Conservation (phyloP, 2,888 invertebrate species). For the Amblyjoppa proteus region DNA sequence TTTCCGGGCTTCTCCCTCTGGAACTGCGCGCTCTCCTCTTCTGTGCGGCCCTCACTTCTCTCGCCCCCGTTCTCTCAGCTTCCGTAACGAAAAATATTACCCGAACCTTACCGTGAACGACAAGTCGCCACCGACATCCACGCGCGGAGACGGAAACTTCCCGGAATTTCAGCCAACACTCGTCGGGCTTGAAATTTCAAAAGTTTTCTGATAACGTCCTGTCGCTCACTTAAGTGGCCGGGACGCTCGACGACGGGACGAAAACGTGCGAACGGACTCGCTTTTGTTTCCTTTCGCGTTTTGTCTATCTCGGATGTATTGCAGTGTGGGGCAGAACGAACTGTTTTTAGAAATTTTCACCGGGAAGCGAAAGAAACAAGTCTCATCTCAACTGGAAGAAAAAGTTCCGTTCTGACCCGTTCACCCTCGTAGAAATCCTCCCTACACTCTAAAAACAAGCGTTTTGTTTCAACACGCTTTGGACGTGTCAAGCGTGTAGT, state of each 20-base stretch:
- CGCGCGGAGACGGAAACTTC: background rate
- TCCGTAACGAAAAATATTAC: background rate
- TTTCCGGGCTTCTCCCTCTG: background rate
- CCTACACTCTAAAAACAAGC: too few species aligned
- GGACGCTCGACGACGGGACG: constrained; percentile 44
- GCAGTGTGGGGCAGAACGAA: too few species aligned
- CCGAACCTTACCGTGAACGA: background rate
- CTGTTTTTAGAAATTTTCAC: too few species aligned
- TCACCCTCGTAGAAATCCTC: constrained; percentile 34
- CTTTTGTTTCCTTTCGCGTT: constrained; percentile 55
- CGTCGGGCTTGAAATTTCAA: constrained; percentile 77
- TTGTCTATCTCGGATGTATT: background rate
- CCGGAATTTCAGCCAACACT: constrained; percentile 52
- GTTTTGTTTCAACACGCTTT: too few species aligned
- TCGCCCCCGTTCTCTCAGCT: background rate
- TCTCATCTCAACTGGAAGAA: too few species aligned
- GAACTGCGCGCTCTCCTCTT: constrained; percentile 4
- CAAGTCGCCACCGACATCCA: background rate
- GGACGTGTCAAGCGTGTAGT: too few species aligned
- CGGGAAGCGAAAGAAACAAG: too few species aligned
- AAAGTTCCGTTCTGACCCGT: background rate
- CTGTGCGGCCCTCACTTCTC: background rate
- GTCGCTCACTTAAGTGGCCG: constrained; percentile 68
- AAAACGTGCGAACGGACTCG: constrained; percentile 8
- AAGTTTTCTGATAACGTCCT: constrained; percentile 79